These are phyloP conservation scores for Hemibagrus guttatus DNA, from an alignment of 2,797 vertebrate genomes.

Conservation along the genomic window DNA sequence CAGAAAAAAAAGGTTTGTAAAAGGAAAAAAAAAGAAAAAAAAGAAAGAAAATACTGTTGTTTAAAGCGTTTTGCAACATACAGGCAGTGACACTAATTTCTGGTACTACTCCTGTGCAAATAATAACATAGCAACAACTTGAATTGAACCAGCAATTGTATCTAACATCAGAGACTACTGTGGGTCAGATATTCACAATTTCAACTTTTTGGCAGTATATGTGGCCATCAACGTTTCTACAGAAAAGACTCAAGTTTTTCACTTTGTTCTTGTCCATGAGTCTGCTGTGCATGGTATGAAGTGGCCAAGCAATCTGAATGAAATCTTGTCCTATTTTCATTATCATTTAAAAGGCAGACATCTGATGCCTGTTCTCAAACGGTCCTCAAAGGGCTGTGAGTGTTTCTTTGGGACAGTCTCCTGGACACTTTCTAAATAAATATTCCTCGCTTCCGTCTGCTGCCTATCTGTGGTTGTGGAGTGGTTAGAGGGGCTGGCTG, in stretches of 20 bases:
- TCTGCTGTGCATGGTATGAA: conserved; percentile 74
- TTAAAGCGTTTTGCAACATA: conserved; percentile 93
- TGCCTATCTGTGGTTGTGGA: conserved; percentile 87
- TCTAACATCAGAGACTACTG: conserved; percentile 97
- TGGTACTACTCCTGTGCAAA: conserved; percentile 99
- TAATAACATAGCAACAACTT: conserved; percentile 99
- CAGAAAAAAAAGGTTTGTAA: conserved; percentile 51
- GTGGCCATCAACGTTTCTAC: conserved; percentile 84
- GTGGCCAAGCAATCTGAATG: conserved; percentile 87
- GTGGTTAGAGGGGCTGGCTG: conserved; percentile 79
- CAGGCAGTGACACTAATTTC: conserved; percentile 98
- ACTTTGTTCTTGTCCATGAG: conserved; percentile 81
- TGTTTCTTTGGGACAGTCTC: conserved; percentile 94
- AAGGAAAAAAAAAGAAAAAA: conserved; percentile 56
- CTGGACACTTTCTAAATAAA: conserved; percentile 98
- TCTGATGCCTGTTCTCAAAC: conserved; percentile 86
- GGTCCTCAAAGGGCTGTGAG: conserved; percentile 92
- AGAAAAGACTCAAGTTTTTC: conserved; percentile 86
- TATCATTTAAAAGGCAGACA: conserved; percentile 77
- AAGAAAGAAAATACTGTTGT: conserved; percentile 71
- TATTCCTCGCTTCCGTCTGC: conserved; percentile 94
- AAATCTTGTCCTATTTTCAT: conserved; percentile 70
- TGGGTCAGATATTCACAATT: conserved; percentile 98
- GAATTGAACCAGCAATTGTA: conserved; percentile 99
- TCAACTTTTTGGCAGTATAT: conserved; percentile 99